Conservation (phyloP, 2,888 invertebrate genomes). For the Cactoblastis cactorum region DNA sequence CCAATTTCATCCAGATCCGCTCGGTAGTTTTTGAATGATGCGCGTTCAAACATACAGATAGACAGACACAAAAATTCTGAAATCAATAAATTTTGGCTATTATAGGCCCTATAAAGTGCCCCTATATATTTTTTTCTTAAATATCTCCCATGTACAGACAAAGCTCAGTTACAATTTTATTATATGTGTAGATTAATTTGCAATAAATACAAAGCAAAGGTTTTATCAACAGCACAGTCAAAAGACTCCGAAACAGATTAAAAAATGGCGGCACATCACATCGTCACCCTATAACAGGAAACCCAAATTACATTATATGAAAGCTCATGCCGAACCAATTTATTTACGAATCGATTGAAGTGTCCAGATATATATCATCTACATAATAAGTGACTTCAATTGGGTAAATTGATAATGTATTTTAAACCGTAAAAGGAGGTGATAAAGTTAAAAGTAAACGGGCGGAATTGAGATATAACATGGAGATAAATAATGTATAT, state of each 20-base stretch:
- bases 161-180: no score
- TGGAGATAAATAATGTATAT: no score
- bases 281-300: not conserved
- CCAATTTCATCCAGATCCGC: no score
- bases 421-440: not conserved
- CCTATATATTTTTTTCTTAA: no score
- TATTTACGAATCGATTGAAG: constrained; percentile 20
- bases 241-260: not conserved
- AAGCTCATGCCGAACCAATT: constrained; percentile 28
- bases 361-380: constrained; percentile 1
- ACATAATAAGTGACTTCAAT: not conserved
- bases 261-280: not conserved
- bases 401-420: not conserved
- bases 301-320: constrained; percentile 26
- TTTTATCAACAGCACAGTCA: not conserved
- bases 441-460: not conserved
- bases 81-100: no score
- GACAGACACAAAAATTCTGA: no score
- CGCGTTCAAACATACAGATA: no score
- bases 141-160: no score
- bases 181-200: no score
- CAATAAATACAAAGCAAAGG: no score
- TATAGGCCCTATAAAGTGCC: no score
- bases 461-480: not conserved
- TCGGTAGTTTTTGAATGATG: no score